These are phyloP conservation scores for Mastomys natalensis DNA, from an alignment of 2,113 vertebrate species.

Conservation along the genomic window DNA sequence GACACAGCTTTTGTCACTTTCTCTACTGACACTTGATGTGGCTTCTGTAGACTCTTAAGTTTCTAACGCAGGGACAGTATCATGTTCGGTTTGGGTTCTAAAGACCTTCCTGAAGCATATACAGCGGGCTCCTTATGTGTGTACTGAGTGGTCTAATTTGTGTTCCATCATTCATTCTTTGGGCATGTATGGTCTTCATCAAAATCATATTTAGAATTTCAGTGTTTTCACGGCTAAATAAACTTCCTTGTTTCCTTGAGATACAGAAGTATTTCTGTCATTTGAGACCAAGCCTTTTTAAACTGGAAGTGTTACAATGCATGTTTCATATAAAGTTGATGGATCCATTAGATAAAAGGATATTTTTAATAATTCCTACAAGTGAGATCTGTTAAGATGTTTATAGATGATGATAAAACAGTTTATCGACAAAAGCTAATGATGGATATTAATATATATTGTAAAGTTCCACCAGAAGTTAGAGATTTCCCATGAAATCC, in stretches of 20 bases:
- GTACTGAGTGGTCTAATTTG: background rate
- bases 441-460: conserved; percentile 1
- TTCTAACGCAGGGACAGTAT: background rate
- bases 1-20: background rate
- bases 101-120: background rate
- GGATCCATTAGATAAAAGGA: conserved; percentile 28
- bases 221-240: background rate
- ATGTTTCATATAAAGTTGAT: background rate
- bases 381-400: background rate
- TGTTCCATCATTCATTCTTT: background rate
- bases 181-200: background rate
- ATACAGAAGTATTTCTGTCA: background rate
- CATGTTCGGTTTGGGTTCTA: background rate
- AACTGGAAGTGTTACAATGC: background rate
- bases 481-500: background rate
- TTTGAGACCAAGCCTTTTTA: background rate
- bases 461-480: conserved; percentile 3
- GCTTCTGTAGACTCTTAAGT: background rate
- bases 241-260: background rate
- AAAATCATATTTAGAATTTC: background rate
- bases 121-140: background rate
- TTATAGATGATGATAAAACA: background rate
- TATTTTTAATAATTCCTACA: conserved; percentile 48
- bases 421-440: background rate
- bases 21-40: background rate